phyloP scores from a whole-genome alignment of 2,113 vertebrate species.

The Microtus oregoni region DNA sequence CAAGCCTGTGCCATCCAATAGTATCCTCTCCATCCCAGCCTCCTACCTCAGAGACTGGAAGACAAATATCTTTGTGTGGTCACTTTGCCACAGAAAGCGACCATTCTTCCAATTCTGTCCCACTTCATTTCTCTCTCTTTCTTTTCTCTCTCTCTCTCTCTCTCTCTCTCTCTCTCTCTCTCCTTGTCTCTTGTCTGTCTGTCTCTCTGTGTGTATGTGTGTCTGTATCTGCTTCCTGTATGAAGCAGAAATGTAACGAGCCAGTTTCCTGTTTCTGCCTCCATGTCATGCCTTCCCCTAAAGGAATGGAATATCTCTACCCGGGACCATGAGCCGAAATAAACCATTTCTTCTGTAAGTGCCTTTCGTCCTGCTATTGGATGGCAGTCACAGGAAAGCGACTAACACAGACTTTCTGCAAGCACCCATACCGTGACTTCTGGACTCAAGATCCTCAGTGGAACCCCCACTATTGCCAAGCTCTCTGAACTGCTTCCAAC shows the following conservation, averaged over 20 bases:
- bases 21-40: not conserved
- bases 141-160: not conserved
- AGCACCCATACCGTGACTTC: not conserved
- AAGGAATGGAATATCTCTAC: not conserved
- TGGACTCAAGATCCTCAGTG: not conserved
- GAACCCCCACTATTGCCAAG: not conserved
- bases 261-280: not conserved
- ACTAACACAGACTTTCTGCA: not conserved
- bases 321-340: not conserved
- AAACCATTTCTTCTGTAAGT: not conserved
- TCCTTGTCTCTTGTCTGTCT: not conserved
- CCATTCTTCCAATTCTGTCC: not conserved
- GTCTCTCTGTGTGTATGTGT: not conserved
- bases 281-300: no score
- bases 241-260: not conserved
- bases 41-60: not conserved
- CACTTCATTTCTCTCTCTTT: not conserved
- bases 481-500: not conserved
- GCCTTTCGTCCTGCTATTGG: not conserved
- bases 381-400: no score
- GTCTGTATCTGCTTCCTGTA: not conserved
- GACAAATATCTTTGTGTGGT: not conserved
- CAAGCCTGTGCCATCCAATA: not conserved
- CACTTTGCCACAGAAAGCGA: not conserved
- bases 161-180: no score